These are phyloP conservation scores for Coleophora deauratella DNA, from an alignment of 2,888 invertebrate genomes.

Conservation along the genomic window DNA sequence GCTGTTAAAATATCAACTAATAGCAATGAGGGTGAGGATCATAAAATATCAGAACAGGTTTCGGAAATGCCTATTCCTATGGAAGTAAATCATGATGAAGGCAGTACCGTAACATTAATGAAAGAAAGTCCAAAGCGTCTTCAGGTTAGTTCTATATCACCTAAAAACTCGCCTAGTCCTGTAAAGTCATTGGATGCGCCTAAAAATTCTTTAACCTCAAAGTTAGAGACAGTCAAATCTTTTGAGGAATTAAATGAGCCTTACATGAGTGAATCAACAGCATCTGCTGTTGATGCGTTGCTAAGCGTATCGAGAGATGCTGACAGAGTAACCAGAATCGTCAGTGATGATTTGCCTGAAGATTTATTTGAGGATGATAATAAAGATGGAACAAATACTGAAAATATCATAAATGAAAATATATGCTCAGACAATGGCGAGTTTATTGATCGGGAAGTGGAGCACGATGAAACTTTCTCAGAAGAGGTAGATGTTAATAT, in stretches of 20 bases:
- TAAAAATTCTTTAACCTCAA: too few species aligned
- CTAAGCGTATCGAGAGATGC: conserved; percentile 59
- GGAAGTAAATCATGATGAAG: too few species aligned
- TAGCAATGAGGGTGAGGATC: too few species aligned
- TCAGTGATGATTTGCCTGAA: conserved; percentile 60
- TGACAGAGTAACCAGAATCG: conserved; percentile 53
- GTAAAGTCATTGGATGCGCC: too few species aligned
- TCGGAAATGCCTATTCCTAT: too few species aligned
- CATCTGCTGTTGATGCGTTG: conserved; percentile 63
- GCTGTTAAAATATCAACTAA: too few species aligned
- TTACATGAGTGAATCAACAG: conserved; percentile 57
- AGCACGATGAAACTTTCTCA: conserved; percentile 12
- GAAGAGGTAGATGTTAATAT: conserved; percentile 9
- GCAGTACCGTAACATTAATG: too few species aligned
- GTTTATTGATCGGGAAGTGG: conserved; percentile 14
- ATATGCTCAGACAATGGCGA: conserved; percentile 17
- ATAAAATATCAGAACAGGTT: too few species aligned
- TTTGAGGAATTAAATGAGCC: conserved; percentile 26
- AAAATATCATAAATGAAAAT: conserved; percentile 28
- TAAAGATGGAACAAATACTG: conserved; percentile 29
- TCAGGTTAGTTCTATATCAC: too few species aligned
- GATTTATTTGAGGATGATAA: conserved; percentile 64
- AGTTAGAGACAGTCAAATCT: conserved; percentile 14
- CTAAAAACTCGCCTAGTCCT: too few species aligned
- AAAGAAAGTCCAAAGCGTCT: too few species aligned